Evolutionary conservation across 2,888 invertebrate genomes (phyloP).

Genomic region (Balanococcus diminutus): DNA sequence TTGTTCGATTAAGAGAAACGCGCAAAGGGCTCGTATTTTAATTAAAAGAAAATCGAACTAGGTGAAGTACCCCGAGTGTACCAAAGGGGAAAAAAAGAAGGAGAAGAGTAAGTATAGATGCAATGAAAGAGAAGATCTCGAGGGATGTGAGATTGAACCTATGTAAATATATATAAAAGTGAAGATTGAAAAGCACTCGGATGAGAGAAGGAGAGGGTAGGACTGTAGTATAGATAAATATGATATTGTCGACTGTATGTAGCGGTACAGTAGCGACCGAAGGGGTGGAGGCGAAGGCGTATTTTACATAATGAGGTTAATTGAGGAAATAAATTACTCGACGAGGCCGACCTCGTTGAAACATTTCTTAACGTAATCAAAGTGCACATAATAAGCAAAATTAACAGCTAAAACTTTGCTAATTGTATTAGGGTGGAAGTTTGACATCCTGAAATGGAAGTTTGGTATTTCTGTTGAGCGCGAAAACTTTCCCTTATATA

Average conservation of each 20-base stretch:
- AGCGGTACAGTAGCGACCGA: too few species aligned
- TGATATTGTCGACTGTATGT: too few species aligned
- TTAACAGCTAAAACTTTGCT: constrained; percentile 40
- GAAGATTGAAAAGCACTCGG: not conserved
- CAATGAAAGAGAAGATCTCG: not conserved
- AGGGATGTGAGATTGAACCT: too few species aligned
- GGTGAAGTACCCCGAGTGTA: too few species aligned
- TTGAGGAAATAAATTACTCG: constrained; percentile 34
- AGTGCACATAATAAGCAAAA: constrained; percentile 40
- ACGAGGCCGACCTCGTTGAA: constrained; percentile 32
- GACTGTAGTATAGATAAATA: too few species aligned
- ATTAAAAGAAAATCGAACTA: too few species aligned
- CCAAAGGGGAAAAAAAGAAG: not conserved
- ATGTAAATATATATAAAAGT: too few species aligned
- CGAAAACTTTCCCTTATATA: constrained; percentile 39
- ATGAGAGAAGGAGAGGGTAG: too few species aligned
- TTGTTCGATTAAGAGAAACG: not conserved
- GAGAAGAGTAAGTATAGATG: not conserved
- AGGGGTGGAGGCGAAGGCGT: not conserved
- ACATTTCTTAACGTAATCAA: constrained; percentile 42
- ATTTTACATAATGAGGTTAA: constrained; percentile 38
- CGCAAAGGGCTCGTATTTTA: too few species aligned
- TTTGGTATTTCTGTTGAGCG: constrained; percentile 35
- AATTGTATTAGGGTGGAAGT: constrained; percentile 42
- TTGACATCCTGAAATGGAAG: constrained; percentile 40